A percentile compares a stretch with the other conserved stretches of the same genome.
These are phyloP conservation scores for Sebastes nivosus DNA, from an alignment of 2,797 vertebrate genomes.

Conservation along the genomic window DNA sequence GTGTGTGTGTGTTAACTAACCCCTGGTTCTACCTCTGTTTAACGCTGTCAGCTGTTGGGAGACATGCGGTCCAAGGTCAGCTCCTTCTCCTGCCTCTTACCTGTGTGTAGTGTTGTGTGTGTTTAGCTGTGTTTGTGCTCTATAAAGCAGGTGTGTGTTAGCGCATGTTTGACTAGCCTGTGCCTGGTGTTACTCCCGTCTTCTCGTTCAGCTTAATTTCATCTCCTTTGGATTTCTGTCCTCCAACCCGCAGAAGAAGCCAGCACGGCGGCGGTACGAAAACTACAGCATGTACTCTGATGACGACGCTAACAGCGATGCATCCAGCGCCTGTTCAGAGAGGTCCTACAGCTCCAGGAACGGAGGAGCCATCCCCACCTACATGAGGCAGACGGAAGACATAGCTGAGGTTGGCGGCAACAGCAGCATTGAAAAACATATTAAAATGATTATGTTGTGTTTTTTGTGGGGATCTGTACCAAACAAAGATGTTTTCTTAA, in stretches of 20 bases:
- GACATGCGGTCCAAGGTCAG: slow-evolving; percentile 98
- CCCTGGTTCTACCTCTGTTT: slow-evolving; percentile 79
- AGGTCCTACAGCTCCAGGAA: slow-evolving; percentile 96
- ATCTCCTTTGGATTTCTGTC: background rate
- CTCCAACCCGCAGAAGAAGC: slow-evolving; percentile 87
- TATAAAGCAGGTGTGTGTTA: background rate
- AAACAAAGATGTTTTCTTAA: too few relatives aligned
- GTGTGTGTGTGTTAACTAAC: slow-evolving; percentile 63
- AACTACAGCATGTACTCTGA: slow-evolving; percentile 95
- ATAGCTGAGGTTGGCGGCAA: slow-evolving; percentile 86
- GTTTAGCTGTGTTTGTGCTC: slow-evolving; percentile 10
- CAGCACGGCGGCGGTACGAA: slow-evolving; percentile 92
- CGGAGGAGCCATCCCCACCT: slow-evolving; percentile 91
- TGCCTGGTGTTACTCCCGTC: background rate
- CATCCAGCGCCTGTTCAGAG: slow-evolving; percentile 96
- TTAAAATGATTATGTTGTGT: too few relatives aligned
- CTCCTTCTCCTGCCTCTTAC: slow-evolving; percentile 62
- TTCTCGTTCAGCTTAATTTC: slow-evolving; percentile 11
- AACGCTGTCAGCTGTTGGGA: slow-evolving; percentile 99
- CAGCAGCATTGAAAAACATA: too few relatives aligned
- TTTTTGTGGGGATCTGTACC: too few relatives aligned
- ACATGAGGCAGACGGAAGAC: slow-evolving; percentile 97
- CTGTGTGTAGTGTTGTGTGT: slow-evolving; percentile 39
- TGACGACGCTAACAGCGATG: slow-evolving; percentile 96
- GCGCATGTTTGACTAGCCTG: slow-evolving; percentile 14